A percentile compares a stretch with the other conserved stretches of the same genome.
These are phyloP conservation scores for Drosophila peninsularis DNA, from an alignment of 2,888 invertebrate species.

Conservation along the genomic window DNA sequence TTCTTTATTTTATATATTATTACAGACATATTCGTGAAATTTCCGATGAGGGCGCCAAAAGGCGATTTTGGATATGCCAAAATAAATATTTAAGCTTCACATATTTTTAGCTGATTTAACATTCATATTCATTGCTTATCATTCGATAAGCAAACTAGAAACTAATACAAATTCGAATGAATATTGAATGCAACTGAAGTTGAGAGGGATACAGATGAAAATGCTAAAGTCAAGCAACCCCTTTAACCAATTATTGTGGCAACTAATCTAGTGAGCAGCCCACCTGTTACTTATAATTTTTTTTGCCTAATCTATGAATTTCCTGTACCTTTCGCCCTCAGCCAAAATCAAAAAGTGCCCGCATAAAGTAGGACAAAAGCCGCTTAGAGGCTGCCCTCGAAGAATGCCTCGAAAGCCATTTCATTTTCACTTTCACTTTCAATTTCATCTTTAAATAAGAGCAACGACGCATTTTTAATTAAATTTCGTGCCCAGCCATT, in stretches of 20 bases:
- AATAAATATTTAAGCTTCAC: too few relatives aligned
- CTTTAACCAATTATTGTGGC: neutral
- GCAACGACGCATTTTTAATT: slow-evolving; percentile 68
- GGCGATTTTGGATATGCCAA: too few relatives aligned
- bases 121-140: too few relatives aligned
- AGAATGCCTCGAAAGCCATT: slow-evolving; percentile 32
- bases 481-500: slow-evolving; percentile 63
- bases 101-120: too few relatives aligned
- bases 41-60: too few relatives aligned
- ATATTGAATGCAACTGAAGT: neutral
- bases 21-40: too few relatives aligned
- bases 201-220: neutral
- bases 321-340: slow-evolving; percentile 1
- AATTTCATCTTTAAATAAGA: slow-evolving; percentile 42
- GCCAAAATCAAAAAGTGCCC: slow-evolving; percentile 27
- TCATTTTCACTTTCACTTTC: slow-evolving; percentile 44
- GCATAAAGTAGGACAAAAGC: slow-evolving; percentile 50
- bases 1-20: too few relatives aligned
- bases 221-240: neutral
- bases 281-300: slow-evolving; percentile 31
- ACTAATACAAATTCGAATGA: neutral
- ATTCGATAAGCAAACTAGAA: neutral
- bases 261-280: neutral
- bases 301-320: slow-evolving; percentile 29
- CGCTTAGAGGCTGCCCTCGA: slow-evolving; percentile 42